phyloP scores from a whole-genome alignment of 2,113 vertebrate genomes.

The Chionomys nivalis region DNA sequence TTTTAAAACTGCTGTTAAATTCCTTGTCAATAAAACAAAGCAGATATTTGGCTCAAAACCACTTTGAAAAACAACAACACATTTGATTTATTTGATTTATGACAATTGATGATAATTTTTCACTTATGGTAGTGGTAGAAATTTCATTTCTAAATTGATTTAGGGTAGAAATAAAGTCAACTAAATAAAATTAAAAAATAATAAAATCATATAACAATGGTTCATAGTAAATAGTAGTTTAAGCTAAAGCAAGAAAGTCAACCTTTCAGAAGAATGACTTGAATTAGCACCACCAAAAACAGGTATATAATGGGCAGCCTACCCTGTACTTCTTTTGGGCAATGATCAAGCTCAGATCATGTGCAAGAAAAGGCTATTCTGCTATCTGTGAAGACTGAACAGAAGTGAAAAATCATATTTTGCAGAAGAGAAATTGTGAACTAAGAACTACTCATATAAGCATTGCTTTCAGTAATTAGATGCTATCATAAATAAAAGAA shows the following conservation, averaged over 20 bases:
- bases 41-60: constrained; percentile 11
- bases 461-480: not conserved
- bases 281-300: not conserved
- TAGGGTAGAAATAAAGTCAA: constrained; percentile 19
- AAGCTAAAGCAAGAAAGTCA: not conserved
- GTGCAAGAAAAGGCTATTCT: not conserved
- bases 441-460: not conserved
- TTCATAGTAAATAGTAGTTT: not conserved
- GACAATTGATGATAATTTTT: constrained; percentile 51
- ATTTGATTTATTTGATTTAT: constrained; percentile 53
- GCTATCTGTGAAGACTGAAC: constrained; percentile 9
- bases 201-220: not conserved
- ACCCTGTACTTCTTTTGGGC: accelerated
- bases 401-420: constrained; percentile 8
- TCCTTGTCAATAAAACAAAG: constrained; percentile 41
- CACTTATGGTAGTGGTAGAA: constrained; percentile 37
- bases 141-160: constrained; percentile 39
- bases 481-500: not conserved
- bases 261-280: not conserved
- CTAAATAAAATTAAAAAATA: not conserved
- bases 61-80: constrained; percentile 14
- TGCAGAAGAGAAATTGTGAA: constrained; percentile 37
- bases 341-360: not conserved
- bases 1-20: constrained; percentile 51
- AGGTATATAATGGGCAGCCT: not conserved